Conservation (phyloP, 2,797 vertebrate species). For the Anguilla megastoma region DNA sequence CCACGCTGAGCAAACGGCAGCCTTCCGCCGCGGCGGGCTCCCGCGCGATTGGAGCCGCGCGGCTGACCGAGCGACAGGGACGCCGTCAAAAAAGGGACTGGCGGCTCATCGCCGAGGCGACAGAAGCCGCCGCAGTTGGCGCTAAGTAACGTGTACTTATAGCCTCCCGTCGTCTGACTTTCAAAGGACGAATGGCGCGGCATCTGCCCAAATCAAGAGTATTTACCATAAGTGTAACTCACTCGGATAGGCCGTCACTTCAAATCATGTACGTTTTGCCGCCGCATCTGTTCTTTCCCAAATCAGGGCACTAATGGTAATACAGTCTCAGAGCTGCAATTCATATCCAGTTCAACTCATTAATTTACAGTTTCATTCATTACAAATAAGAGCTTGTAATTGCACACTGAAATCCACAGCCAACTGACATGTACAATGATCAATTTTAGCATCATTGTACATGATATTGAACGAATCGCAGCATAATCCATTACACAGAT, state of each 20-base stretch:
- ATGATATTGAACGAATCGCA: neutral
- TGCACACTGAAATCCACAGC: neutral
- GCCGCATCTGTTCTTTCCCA: neutral
- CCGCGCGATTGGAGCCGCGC: slow-evolving; percentile 57
- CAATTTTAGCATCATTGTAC: neutral
- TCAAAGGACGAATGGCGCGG: neutral
- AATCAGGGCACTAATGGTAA: neutral
- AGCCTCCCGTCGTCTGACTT: neutral
- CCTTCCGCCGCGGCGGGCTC: slow-evolving; percentile 55
- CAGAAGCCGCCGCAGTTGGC: neutral
- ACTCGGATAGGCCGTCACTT: neutral
- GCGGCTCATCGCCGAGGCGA: neutral
- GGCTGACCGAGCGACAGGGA: slow-evolving; percentile 55
- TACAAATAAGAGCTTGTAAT: neutral
- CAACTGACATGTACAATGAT: neutral
- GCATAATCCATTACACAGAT: neutral
- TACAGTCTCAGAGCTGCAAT: neutral
- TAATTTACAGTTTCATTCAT: neutral
- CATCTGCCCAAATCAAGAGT: neutral
- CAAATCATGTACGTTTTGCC: neutral
- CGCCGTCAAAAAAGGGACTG: slow-evolving; percentile 45
- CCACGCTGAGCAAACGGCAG: slow-evolving; percentile 63
- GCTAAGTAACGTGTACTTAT: neutral
- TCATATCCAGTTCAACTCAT: neutral
- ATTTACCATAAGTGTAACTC: neutral